Base-by-base conservation (phyloP, 2,113 vertebrate species). In the Marcusenius ussheri region DNA sequence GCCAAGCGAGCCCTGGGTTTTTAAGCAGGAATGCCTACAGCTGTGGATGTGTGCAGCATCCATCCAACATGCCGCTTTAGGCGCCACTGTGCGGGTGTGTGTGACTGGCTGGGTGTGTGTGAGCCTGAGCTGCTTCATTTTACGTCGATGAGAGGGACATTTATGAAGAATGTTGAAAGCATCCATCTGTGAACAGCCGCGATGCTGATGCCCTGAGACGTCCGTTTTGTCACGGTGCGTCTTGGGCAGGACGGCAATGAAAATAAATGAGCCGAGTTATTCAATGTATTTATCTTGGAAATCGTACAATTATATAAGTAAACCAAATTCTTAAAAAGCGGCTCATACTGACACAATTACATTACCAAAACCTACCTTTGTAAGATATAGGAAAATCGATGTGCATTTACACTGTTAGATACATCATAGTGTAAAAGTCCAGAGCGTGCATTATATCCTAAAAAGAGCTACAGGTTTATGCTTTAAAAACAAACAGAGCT, bases 301-400 rank as follows among this genome's bases (percentile, higher is more conserved):
- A 42, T 80, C 74, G 42, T 42, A 19, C 74, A 42, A 42, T 80
- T 80, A 35, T 80, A 39, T 17, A 80, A 19, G 35, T 80, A 80
- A 80, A 42, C 11, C 35, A 66, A 27, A 85, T 84, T 89, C 66
- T 70, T 42, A 58, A 84, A 85, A 85, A 27, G 42, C 46, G n/a
- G 19, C 31, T 50, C 50, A 51, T 46, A 24, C 8, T 17, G 13
- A 45, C 17, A 89, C 93, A 90, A 92, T 95, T 93, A 89, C 91
- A 90, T 96, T 96, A 93, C 95, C 88, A 93, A 94, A 95, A 95
- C 94, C 94, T 93, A 93, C 92, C 93, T 90, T 92, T 91, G 91
- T 93, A 91, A 93, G 93, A 95, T 94, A 93, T 95, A 95, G 93
- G 91, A 90, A 93, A 95, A 96, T 96, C 95, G 91, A 94, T 95